Conservation (phyloP, 1,140 invertebrate genomes). For the Trypoxylus dichotomus region DNA sequence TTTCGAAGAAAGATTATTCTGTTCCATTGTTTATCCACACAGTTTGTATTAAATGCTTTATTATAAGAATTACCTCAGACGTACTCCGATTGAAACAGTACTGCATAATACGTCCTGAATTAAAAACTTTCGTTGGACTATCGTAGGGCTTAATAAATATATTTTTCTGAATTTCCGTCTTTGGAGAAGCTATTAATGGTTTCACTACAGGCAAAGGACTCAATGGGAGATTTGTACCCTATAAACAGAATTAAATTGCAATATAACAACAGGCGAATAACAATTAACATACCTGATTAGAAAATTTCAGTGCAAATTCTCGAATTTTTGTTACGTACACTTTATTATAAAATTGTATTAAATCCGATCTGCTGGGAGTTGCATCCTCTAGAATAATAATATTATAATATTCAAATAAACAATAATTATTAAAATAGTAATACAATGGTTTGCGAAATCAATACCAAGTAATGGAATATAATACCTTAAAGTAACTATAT, state of each 20-base stretch:
- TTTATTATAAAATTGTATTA: slow-evolving; percentile 93
- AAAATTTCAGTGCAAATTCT: slow-evolving; percentile 75
- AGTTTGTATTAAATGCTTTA: background rate
- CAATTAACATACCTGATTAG: slow-evolving; percentile 5
- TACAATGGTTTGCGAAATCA: too few relatives aligned
- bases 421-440: too few relatives aligned
- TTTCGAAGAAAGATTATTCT: too few relatives aligned
- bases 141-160: slow-evolving; percentile 64
- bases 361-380: slow-evolving; percentile 59
- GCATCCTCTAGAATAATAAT: slow-evolving; percentile 9
- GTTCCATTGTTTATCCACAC: too few relatives aligned
- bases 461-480: too few relatives aligned
- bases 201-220: slow-evolving; percentile 72
- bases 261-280: background rate
- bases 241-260: background rate
- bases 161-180: slow-evolving; percentile 57
- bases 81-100: slow-evolving; percentile 90
- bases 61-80: slow-evolving; percentile 69
- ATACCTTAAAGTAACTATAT: too few relatives aligned
- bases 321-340: slow-evolving; percentile 83
- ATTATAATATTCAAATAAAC: background rate
- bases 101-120: slow-evolving; percentile 67
- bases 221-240: slow-evolving; percentile 49
- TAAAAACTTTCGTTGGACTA: slow-evolving; percentile 50
- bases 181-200: slow-evolving; percentile 38